A percentile compares a stretch with the other conserved stretches of the same genome.
phyloP scores from a whole-genome alignment of 2,888 invertebrate species.

The Bimastos eiseni region DNA sequence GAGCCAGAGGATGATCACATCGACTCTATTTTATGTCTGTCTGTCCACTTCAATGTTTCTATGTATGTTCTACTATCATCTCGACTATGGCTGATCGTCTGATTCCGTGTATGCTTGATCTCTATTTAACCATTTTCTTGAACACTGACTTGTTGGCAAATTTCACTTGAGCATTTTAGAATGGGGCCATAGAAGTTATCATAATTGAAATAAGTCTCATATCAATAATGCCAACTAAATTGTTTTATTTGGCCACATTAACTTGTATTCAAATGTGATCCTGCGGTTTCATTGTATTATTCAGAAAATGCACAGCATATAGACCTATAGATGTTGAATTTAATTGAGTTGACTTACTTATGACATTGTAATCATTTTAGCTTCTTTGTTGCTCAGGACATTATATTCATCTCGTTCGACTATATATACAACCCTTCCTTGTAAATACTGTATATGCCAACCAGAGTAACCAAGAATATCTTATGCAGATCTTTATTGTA shows the following conservation, averaged over 20 bases:
- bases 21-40: neutral
- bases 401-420: too few species aligned
- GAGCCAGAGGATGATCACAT: neutral
- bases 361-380: too few species aligned
- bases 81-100: neutral
- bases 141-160: neutral
- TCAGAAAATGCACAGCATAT: too few species aligned
- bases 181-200: neutral
- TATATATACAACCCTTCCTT: too few species aligned
- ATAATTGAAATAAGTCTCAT: neutral
- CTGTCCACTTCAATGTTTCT: neutral
- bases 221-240: neutral
- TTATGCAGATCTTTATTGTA: neutral
- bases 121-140: neutral
- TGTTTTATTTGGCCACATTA: neutral
- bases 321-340: too few species aligned
- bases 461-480: neutral
- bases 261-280: too few species aligned
- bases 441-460: neutral
- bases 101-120: neutral
- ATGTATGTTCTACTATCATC: neutral
- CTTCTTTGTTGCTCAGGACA: too few species aligned
- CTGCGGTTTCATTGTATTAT: too few species aligned
- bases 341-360: too few species aligned
- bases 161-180: neutral